Evolutionary conservation across 2,888 invertebrate genomes (phyloP).

Genomic region (Arrhopalites spinosus): DNA sequence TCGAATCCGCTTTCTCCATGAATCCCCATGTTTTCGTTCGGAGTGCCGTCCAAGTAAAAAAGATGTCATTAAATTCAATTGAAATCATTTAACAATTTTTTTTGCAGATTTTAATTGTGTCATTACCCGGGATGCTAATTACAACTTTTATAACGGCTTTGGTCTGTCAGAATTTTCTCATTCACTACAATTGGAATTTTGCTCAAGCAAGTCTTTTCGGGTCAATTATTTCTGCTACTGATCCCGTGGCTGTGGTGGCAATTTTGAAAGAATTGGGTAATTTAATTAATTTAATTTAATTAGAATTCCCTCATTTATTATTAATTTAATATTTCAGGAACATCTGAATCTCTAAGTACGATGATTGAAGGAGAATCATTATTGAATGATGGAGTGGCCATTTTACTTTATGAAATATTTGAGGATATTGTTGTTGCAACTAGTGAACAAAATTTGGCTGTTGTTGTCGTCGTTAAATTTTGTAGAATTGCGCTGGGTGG

Average conservation of each 20-base stretch:
- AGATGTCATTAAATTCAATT: too few relatives aligned
- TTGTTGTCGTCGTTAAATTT: conserved; percentile 54
- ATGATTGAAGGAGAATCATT: conserved; percentile 62
- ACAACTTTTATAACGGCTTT: conserved; percentile 51
- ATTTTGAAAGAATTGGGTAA: conserved; percentile 60
- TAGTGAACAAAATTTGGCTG: conserved; percentile 29
- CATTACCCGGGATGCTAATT: conserved; percentile 53
- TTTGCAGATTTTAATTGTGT: conserved; percentile 49
- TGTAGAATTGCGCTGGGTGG: conserved; percentile 58
- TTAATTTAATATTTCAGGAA: conserved; percentile 54
- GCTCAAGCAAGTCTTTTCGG: conserved; percentile 60
- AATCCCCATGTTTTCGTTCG: conserved; percentile 53
- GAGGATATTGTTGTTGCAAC: conserved; percentile 43
- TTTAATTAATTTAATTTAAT: too few relatives aligned
- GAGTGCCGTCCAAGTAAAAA: conserved; percentile 44
- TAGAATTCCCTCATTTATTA: too few relatives aligned
- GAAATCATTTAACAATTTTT: too few relatives aligned
- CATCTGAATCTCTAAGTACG: conserved; percentile 58
- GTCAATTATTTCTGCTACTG: conserved; percentile 61
- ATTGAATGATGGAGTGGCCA: conserved; percentile 62
- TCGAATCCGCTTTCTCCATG: conserved; percentile 55
- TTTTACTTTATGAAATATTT: conserved; percentile 59
- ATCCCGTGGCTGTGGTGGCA: conserved; percentile 62
- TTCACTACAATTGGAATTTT: conserved; percentile 59
- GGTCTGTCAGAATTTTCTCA: conserved; percentile 49